Percentiles rank a stretch among this genome's conserved stretches.
Evolutionary conservation across 2,113 vertebrate genomes (phyloP).

Genomic region (Elachura formosa): DNA sequence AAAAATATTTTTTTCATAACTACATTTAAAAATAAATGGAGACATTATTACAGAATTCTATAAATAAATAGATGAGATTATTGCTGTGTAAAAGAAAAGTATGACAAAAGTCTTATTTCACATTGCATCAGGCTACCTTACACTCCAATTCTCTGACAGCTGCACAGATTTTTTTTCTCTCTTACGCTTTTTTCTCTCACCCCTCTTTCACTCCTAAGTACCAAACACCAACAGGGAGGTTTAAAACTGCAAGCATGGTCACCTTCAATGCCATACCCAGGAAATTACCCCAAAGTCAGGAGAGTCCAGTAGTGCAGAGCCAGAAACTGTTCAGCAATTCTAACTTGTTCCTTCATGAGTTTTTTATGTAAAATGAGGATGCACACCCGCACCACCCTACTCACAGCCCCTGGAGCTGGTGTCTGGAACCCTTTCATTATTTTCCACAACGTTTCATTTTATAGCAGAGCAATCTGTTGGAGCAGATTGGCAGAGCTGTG

Average conservation of each 20-base stretch:
- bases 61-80: not conserved
- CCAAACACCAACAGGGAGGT: not conserved
- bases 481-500: conserved; percentile 19
- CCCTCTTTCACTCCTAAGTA: not conserved
- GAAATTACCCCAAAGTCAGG: not conserved
- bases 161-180: not conserved
- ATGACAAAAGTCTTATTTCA: not conserved
- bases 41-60: not conserved
- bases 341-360: not conserved
- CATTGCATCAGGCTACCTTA: not conserved
- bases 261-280: not conserved
- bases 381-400: not conserved
- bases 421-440: not conserved
- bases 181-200: not conserved
- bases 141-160: not conserved
- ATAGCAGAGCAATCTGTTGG: not conserved
- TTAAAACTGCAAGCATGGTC: not conserved
- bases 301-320: not conserved
- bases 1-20: not conserved
- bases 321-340: not conserved
- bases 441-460: not conserved
- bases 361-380: not conserved
- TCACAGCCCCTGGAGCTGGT: not conserved
- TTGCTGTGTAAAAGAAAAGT: not conserved
- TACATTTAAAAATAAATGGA: not conserved